Evolutionary conservation across 2,797 vertebrate genomes (phyloP).

Genomic region (Eurystomus glaucurus): DNA sequence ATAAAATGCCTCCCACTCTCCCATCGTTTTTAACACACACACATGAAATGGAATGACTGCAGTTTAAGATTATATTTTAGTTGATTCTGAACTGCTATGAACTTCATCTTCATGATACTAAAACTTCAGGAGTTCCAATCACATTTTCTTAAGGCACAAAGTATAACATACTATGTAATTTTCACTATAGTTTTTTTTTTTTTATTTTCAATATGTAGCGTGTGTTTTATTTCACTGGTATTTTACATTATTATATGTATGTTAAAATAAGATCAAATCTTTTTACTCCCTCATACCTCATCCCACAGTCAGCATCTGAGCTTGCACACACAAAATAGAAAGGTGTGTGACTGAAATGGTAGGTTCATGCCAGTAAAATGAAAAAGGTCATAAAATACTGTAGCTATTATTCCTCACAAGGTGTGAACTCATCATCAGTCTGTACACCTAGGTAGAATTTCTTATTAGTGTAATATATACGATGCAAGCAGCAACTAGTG

Average conservation of each 20-base stretch:
- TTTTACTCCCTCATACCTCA: not conserved
- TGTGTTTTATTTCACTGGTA: not conserved
- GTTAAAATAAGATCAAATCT: not conserved
- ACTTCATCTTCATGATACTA: not conserved
- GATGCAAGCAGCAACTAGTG: constrained; percentile 58
- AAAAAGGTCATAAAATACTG: not conserved
- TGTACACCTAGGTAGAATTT: constrained; percentile 21
- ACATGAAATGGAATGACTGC: not conserved
- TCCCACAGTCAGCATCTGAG: not conserved
- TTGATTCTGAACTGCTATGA: not conserved
- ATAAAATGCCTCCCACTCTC: not conserved
- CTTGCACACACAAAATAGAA: not conserved
- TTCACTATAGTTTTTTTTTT: not conserved
- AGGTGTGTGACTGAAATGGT: not conserved
- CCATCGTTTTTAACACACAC: not conserved
- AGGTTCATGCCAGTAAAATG: not conserved
- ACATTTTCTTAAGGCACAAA: not conserved
- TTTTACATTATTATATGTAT: not conserved
- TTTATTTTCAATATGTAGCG: not conserved
- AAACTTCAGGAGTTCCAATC: not conserved
- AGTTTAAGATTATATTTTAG: not conserved
- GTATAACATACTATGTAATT: not conserved
- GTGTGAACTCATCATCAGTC: not conserved
- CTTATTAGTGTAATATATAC: constrained; percentile 50
- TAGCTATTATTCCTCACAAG: constrained; percentile 23